phyloP scores from a whole-genome alignment of 1,140 invertebrate species.

The Agrilus planipennis region DNA sequence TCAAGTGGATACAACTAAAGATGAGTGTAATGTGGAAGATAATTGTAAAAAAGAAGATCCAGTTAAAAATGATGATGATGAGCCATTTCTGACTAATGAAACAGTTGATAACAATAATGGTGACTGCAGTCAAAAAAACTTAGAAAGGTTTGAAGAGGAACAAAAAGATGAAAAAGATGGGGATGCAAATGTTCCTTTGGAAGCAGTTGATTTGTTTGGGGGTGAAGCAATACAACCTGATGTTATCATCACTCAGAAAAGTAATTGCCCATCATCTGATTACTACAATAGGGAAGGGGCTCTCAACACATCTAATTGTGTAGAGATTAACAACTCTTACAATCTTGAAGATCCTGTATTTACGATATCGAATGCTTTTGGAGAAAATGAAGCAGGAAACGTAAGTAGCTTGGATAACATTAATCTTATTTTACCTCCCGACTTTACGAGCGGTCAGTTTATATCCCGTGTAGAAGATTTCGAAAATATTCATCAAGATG shows the following conservation, averaged over 20 bases:
- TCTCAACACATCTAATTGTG: constrained; percentile 3
- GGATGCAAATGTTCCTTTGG: background rate
- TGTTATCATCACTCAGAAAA: too few species aligned
- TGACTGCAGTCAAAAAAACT: background rate
- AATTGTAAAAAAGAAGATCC: too few species aligned
- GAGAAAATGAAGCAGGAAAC: too few species aligned
- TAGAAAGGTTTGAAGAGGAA: constrained; percentile 1
- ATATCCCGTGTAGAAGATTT: constrained; percentile 25
- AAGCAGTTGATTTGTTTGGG: background rate
- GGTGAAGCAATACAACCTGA: background rate
- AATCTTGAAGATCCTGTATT: background rate
- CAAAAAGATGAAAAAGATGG: background rate
- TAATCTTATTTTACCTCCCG: constrained; percentile 20
- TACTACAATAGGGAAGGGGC: too few species aligned
- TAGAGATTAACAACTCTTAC: constrained; percentile 1
- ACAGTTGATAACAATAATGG: background rate
- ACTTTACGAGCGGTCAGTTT: constrained; percentile 20
- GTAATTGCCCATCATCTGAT: too few species aligned
- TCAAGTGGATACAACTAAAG: too few species aligned
- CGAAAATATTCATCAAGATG: constrained; percentile 16
- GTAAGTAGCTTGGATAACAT: too few species aligned
- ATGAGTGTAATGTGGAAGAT: too few species aligned
- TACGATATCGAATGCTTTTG: constrained; percentile 2
- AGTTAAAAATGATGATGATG: constrained; percentile 4
- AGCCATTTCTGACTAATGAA: too few species aligned